These are phyloP conservation scores for Megaleporinus macrocephalus DNA, from an alignment of 2,113 vertebrate genomes.

Conservation along the genomic window DNA sequence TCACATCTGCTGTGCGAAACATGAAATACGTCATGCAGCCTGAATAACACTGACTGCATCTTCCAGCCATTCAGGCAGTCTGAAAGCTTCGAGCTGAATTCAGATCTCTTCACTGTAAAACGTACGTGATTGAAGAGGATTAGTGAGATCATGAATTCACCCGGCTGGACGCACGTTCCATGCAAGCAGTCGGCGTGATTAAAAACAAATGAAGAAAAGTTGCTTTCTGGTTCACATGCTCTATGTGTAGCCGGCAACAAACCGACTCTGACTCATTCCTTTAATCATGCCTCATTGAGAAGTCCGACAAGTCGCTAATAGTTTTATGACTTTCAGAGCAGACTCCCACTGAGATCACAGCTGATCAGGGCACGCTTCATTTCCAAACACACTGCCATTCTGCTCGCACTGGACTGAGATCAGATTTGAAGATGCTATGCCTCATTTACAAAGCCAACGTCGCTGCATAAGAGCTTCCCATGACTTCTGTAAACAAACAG, in stretches of 20 bases:
- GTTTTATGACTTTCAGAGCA: constrained; percentile 36
- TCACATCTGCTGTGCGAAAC: neutral
- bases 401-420: constrained; percentile 21
- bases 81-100: constrained; percentile 5
- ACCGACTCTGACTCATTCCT: constrained; percentile 42
- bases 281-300: constrained; percentile 52
- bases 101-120: neutral
- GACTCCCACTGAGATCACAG: constrained; percentile 56
- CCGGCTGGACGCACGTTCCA: constrained; percentile 54
- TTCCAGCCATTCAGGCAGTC: neutral
- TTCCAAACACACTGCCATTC: constrained; percentile 47
- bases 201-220: constrained; percentile 60
- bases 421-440: neutral
- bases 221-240: constrained; percentile 31
- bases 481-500: neutral
- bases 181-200: constrained; percentile 33
- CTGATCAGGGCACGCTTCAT: constrained; percentile 39
- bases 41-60: neutral
- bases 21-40: neutral
- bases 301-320: constrained; percentile 53
- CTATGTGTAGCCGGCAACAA: neutral
- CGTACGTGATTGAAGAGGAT: neutral
- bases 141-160: constrained; percentile 11
- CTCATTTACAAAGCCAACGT: neutral
- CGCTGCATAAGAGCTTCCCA: constrained; percentile 12